Percentiles rank a stretch among this genome's conserved stretches.
phyloP scores from a whole-genome alignment of 2,888 invertebrate genomes.

The Spialia ferax region DNA sequence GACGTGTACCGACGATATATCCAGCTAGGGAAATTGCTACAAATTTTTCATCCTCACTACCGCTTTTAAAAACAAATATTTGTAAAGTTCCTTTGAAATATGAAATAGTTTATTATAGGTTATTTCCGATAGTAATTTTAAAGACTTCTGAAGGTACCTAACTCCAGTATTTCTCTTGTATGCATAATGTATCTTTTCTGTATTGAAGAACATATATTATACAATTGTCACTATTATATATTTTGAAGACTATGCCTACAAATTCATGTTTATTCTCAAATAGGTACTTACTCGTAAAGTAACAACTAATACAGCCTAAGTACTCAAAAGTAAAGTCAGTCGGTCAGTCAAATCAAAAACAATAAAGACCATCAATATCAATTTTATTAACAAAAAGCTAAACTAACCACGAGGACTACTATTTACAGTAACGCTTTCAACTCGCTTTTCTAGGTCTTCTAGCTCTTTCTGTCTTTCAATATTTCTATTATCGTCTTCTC shows the following conservation, averaged over 20 bases:
- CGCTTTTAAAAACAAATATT: constrained; percentile 8
- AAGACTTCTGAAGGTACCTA: too few relatives aligned
- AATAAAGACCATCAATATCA: not conserved
- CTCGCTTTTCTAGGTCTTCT: constrained; percentile 43
- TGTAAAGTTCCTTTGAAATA: not conserved
- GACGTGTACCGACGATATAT: constrained; percentile 21
- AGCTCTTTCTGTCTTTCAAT: constrained; percentile 44
- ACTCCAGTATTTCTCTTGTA: too few relatives aligned
- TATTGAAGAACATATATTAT: too few relatives aligned
- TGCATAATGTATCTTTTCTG: too few relatives aligned
- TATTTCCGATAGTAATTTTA: not conserved
- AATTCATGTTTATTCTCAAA: too few relatives aligned
- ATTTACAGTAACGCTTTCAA: constrained; percentile 41
- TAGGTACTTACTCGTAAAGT: too few relatives aligned
- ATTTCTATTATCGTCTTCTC: constrained; percentile 36
- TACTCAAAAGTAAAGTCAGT: too few relatives aligned
- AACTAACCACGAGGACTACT: not conserved
- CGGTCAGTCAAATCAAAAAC: not conserved
- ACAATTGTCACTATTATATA: too few relatives aligned
- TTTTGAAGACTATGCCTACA: too few relatives aligned
- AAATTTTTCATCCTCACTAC: constrained; percentile 19
- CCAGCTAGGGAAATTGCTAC: constrained; percentile 15
- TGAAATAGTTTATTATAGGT: not conserved
- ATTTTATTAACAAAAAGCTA: not conserved
- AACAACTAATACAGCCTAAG: too few relatives aligned